phyloP scores from a whole-genome alignment of 2,888 invertebrate species.

The Rhorus exstirpatorius region DNA sequence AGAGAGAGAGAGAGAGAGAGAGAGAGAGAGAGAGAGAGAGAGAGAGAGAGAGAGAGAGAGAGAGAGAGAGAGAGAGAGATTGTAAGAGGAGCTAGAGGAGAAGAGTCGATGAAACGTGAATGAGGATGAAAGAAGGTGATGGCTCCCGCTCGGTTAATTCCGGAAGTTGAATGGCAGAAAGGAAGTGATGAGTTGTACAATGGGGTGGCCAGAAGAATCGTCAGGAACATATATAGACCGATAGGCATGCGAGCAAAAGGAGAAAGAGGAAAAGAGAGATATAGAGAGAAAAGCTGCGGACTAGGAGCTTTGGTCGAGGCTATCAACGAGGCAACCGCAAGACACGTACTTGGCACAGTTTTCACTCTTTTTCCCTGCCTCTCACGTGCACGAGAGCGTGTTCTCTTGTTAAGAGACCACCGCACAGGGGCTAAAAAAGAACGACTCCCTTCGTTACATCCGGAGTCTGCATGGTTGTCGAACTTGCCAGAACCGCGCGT shows the following conservation, averaged over 20 bases:
- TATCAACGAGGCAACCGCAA: constrained; percentile 39
- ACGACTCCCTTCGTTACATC: constrained; percentile 14
- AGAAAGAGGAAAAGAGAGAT: constrained; percentile 8
- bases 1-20: constrained; percentile 37
- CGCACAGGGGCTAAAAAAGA: no score
- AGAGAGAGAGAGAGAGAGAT: constrained; percentile 27
- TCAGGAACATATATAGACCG: constrained; percentile 30
- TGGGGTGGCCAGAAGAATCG: constrained; percentile 38
- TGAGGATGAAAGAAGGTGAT: constrained; percentile 54
- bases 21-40: constrained; percentile 16
- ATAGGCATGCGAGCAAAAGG: constrained; percentile 20
- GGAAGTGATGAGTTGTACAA: constrained; percentile 53
- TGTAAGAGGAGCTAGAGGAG: constrained; percentile 9
- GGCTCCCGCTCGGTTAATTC: constrained; percentile 75
- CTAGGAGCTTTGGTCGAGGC: constrained; percentile 48
- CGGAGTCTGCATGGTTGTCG: constrained; percentile 29
- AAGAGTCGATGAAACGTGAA: constrained; percentile 40
- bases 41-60: constrained; percentile 60
- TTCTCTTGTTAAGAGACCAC: not conserved
- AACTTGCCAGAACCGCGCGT: constrained; percentile 51
- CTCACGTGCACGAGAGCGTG: constrained; percentile 37
- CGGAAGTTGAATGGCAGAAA: constrained; percentile 75
- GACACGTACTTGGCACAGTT: constrained; percentile 69
- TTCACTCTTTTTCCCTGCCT: constrained; percentile 55
- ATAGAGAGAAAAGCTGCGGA: constrained; percentile 49